These are phyloP conservation scores for Vandiemenella viatica DNA, from an alignment of 2,888 invertebrate genomes.

Conservation along the genomic window DNA sequence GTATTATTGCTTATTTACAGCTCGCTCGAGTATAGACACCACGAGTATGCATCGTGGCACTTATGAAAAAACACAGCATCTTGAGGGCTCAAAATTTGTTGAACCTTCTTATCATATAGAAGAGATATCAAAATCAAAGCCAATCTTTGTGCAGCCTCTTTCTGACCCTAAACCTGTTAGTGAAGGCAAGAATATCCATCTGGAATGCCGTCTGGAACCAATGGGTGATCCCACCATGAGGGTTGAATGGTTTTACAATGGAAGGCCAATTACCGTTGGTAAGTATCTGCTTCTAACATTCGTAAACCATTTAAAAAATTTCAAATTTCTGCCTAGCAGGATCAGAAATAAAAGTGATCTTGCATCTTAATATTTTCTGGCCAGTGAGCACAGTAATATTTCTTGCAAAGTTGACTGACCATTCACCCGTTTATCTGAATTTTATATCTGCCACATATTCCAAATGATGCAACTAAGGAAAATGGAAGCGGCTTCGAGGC, in stretches of 20 bases:
- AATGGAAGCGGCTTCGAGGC: too few species aligned
- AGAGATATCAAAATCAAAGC: conserved; percentile 85
- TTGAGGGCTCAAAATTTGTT: conserved; percentile 72
- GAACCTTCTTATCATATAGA: conserved; percentile 82
- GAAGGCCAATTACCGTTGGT: conserved; percentile 72
- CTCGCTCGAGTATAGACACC: conserved; percentile 76
- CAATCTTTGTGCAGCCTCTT: conserved; percentile 81
- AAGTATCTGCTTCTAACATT: conserved; percentile 10
- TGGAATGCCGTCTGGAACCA: conserved; percentile 83
- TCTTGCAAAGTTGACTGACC: too few species aligned
- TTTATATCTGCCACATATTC: too few species aligned
- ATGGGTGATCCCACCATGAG: conserved; percentile 93
- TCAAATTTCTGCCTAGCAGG: too few species aligned
- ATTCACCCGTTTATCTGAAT: too few species aligned
- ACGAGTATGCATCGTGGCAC: conserved; percentile 78
- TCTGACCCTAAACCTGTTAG: conserved; percentile 71
- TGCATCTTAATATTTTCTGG: too few species aligned
- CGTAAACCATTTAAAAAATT: too few species aligned
- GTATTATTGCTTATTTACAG: conserved; percentile 29
- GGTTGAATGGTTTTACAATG: conserved; percentile 97
- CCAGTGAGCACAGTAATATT: too few species aligned
- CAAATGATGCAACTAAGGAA: too few species aligned
- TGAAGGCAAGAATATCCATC: conserved; percentile 79
- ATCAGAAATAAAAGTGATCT: too few species aligned
- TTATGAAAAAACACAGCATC: conserved; percentile 71